Evolutionary conservation across 2,888 invertebrate genomes (phyloP), one percentile per base, ranked within the genome.

Genomic region (Orchestes rusci): DNA sequence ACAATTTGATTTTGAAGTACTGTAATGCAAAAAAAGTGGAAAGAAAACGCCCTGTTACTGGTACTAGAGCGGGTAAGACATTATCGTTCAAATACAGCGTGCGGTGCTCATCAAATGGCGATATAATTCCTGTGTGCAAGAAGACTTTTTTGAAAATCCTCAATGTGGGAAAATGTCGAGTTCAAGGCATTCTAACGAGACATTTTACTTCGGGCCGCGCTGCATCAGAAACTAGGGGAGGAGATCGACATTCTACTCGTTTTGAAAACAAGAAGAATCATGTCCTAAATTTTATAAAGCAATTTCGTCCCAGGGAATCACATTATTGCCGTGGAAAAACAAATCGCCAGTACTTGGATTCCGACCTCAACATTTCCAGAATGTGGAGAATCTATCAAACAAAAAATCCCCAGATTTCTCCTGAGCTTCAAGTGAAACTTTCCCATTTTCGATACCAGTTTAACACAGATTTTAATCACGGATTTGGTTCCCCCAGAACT

Each of bases 391-490:
- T 23, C 7, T 23, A 23, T 23, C 23, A 23, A 10, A 23, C 5
- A 7, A 10, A 23, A 5, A 23, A 23, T 10, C n/a, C n/a, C n/a
- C n/a, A n/a, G n/a, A n/a, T n/a, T n/a, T n/a, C n/a, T n/a, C n/a
- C n/a, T n/a, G 10, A 23, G 23, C 7, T 7, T 23, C 23, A 23
- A 23, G 7, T 10, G 10, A 23, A 23, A 23, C 5, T 5, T 23
- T 46, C n/a, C n/a, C n/a, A 31, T 31, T 58, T 59, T 51, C 16
- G 56, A 41, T 39, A 54, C 19, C 45, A 57, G 40, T 60, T 59
- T 33, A 59, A 56, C 27, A 54, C 39, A 12, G 20, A 50, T 16
- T 59, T 50, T 33, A 59, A 58, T 49, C 34, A 55, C 29, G 56
- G 59, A 12, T 59, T 59, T 52, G 55, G 56, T 2, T 43, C 43